A percentile compares a stretch with the other conserved stretches of the same genome.
phyloP scores from a whole-genome alignment of 1,140 invertebrate species.

The Sipha flava region DNA sequence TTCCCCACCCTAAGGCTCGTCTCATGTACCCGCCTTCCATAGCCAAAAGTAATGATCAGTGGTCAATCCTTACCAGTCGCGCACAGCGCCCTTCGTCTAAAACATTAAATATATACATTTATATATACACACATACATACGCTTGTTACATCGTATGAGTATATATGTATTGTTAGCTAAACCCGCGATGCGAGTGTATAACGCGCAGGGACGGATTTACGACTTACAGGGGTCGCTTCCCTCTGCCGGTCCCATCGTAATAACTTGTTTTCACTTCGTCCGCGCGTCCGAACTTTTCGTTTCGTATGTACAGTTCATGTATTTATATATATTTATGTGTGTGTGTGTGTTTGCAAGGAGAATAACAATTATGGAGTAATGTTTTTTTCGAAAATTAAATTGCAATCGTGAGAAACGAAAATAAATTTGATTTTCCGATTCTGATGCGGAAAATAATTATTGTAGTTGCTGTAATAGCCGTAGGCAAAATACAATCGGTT shows the following conservation, averaged over 20 bases:
- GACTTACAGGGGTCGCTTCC: background rate
- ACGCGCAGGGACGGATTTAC: conserved; percentile 3
- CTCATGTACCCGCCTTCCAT: background rate
- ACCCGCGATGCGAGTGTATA: background rate
- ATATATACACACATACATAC: too few species aligned
- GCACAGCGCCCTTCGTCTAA: too few species aligned
- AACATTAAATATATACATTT: too few species aligned
- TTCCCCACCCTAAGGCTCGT: background rate
- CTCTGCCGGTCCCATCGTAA: background rate
- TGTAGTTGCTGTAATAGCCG: background rate
- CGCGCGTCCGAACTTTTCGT: background rate
- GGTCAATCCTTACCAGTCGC: conserved; percentile 2
- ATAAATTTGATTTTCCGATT: background rate
- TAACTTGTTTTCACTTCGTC: background rate
- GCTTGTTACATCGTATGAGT: background rate
- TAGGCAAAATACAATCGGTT: too few species aligned
- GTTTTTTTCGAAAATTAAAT: background rate
- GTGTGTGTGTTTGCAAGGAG: background rate
- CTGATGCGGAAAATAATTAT: background rate
- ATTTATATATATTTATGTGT: too few species aligned
- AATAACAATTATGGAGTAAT: too few species aligned
- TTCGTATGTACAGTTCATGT: background rate
- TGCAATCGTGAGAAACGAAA: background rate
- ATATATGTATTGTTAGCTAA: background rate
- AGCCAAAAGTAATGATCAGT: conserved; percentile 27